A percentile compares a stretch with the other conserved stretches of the same genome.
Conservation (phyloP, 2,797 vertebrate species). For the Halcyon chelicuti region DNA sequence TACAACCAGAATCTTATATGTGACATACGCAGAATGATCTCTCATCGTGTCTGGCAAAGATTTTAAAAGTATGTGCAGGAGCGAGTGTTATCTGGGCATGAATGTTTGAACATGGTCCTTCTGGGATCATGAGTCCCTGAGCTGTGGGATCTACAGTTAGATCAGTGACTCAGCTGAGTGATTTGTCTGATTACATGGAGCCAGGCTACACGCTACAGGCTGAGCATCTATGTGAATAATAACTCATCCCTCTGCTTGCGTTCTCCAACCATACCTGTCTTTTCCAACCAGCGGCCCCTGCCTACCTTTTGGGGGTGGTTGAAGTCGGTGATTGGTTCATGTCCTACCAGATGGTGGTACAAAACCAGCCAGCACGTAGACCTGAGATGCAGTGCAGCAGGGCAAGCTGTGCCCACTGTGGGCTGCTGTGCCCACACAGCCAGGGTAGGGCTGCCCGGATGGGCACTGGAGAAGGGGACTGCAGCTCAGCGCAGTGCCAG, state of each 20-base stretch:
- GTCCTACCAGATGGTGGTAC: not conserved
- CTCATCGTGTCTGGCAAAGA: not conserved
- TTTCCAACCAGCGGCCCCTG: not conserved
- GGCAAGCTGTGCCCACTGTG: accelerated
- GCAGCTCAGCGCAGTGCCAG: not conserved
- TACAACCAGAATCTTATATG: not conserved
- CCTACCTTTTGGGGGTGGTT: not conserved
- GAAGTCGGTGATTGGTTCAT: not conserved
- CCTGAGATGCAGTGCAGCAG: not conserved
- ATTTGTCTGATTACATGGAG: not conserved
- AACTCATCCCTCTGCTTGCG: not conserved
- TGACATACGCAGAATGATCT: not conserved
- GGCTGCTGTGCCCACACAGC: not conserved
- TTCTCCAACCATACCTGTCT: not conserved
- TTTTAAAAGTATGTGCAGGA: not conserved
- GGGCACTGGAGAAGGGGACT: not conserved
- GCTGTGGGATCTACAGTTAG: not conserved
- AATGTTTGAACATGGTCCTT: not conserved
- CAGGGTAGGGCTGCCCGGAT: not conserved
- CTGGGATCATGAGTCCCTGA: not conserved
- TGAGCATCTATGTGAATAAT: not conserved
- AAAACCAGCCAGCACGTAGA: not conserved
- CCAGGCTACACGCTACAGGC: not conserved
- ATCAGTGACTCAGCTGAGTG: not conserved
- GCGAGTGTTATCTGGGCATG: not conserved